A percentile compares a stretch with the other conserved stretches of the same genome.
phyloP scores from a whole-genome alignment of 2,888 invertebrate species.

The Dendrolimus houi region DNA sequence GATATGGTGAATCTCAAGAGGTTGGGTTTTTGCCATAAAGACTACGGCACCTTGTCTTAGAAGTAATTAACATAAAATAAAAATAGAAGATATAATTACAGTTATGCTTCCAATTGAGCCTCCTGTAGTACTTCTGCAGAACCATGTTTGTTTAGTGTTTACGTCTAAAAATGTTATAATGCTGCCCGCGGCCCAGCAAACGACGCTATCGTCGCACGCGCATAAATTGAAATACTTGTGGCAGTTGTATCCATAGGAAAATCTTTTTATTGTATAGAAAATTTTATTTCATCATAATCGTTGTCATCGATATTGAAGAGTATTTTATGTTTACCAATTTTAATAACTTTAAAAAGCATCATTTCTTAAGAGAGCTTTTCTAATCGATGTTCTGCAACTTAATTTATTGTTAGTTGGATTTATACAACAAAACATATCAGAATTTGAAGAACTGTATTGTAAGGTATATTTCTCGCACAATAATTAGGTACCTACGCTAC shows the following conservation, averaged over 20 bases:
- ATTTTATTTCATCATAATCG: background rate
- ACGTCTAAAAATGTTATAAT: conserved; percentile 86
- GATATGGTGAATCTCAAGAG: no score
- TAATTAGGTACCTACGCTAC: no score
- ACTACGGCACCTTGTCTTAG: background rate
- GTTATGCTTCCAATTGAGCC: conserved; percentile 88
- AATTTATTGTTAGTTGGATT: no score
- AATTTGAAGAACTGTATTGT: no score
- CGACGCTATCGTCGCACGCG: conserved; percentile 82
- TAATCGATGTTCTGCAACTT: no score
- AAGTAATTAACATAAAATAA: background rate
- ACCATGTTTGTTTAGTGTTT: conserved; percentile 78
- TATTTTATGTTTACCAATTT: no score
- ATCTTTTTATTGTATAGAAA: conserved; percentile 54
- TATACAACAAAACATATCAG: no score
- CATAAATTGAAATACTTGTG: conserved; percentile 87
- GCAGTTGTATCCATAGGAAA: conserved; percentile 93
- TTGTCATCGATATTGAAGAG: no score
- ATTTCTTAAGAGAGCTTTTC: no score
- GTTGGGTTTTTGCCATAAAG: no score
- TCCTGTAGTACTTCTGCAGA: conserved; percentile 84
- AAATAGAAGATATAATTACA: conserved; percentile 55
- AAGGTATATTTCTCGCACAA: no score
- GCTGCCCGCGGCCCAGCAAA: conserved; percentile 90
- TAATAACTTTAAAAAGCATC: no score